Conservation (phyloP, 2,113 vertebrate species). For the Pandion haliaetus region DNA sequence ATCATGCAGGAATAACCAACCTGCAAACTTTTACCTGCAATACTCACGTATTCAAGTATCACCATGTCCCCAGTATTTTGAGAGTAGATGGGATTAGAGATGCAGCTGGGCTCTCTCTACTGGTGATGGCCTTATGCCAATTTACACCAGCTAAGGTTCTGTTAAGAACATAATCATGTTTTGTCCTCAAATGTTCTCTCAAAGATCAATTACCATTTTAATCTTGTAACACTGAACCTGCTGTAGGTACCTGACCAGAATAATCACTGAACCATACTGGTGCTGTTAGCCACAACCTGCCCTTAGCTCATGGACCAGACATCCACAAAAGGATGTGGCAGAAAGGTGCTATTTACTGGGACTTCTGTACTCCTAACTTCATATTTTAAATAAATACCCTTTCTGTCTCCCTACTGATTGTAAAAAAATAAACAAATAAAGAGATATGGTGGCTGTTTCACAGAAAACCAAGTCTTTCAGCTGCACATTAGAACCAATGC, state of each 20-base stretch:
- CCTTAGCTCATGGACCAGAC: background rate
- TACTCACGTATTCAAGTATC: background rate
- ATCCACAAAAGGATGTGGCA: background rate
- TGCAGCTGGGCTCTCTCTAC: background rate
- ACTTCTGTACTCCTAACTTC: background rate
- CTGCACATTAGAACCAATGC: background rate
- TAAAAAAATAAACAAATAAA: background rate
- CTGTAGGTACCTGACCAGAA: background rate
- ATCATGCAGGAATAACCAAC: background rate
- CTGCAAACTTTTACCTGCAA: background rate
- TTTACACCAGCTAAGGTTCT: background rate
- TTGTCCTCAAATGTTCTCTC: background rate
- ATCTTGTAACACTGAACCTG: background rate
- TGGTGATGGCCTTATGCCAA: background rate
- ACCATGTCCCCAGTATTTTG: background rate
- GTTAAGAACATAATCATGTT: background rate
- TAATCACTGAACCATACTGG: background rate
- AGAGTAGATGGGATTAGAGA: background rate
- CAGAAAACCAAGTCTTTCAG: background rate
- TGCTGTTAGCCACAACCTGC: background rate
- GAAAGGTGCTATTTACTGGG: background rate
- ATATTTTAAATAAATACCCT: background rate
- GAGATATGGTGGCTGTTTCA: background rate
- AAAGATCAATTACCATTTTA: conserved; percentile 17
- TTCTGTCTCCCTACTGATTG: background rate